Evolutionary conservation across 1,140 invertebrate genomes (phyloP).

Genomic region (Penaeus japonicus): DNA sequence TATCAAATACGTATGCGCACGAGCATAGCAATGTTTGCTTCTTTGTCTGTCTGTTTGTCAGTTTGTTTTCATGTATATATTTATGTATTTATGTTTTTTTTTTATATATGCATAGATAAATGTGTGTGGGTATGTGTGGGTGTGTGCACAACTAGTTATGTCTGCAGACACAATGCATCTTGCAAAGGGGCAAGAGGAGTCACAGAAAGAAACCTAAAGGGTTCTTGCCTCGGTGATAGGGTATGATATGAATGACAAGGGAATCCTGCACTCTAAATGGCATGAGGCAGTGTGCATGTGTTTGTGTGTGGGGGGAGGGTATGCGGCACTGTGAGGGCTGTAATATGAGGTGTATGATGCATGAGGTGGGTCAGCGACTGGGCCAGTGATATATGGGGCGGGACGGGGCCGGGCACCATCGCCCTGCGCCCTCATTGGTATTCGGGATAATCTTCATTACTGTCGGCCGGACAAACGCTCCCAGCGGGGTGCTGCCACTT

Average conservation of each 20-base stretch:
- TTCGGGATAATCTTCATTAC: conserved; percentile 51
- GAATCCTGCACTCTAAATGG: not conserved
- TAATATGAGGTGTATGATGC: not conserved
- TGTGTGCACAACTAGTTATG: not conserved
- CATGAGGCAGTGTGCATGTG: not conserved
- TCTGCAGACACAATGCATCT: not conserved
- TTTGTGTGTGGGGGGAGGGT: not conserved
- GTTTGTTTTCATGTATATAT: no score
- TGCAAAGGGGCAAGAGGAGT: not conserved
- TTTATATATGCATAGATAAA: no score
- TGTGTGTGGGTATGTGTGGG: not conserved
- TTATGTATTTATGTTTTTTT: no score
- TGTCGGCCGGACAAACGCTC: conserved; percentile 50
- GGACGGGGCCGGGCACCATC: not conserved
- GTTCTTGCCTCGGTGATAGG: no score
- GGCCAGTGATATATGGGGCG: conserved; percentile 35
- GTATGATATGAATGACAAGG: no score
- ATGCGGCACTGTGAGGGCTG: not conserved
- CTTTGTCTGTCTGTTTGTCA: no score
- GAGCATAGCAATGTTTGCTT: no score
- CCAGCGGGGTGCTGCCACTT: conserved; percentile 35
- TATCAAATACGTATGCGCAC: no score
- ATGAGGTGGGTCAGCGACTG: not conserved
- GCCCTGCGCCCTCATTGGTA: conserved; percentile 36
- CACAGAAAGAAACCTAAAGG: no score